Base-by-base conservation (phyloP, 2,888 invertebrate species). In the Eilema griseolum region DNA sequence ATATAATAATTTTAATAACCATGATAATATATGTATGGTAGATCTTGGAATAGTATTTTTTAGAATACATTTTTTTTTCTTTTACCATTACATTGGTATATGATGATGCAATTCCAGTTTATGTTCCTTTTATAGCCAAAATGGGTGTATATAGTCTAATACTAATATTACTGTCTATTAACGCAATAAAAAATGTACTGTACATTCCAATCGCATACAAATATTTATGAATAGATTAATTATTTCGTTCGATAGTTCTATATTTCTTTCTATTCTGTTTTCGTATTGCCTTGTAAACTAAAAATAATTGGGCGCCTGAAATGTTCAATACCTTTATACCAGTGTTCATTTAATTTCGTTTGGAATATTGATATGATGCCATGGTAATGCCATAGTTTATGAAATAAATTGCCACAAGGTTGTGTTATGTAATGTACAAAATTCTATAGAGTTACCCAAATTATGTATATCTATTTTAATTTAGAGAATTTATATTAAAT, bases 351-450 rank as follows among this genome's bases (percentile, higher is more conserved):
- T 73, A 60, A 56, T 60, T 28, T 65, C 61, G 66, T 78, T 76
- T 78, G 76, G 79, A 77, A 68, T 62, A 28, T 71, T 62, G 60
- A 73, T 68, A 76, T 59, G n/a, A 61, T 77, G 90, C 86, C 90
- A 89, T 88, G 83, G 75, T 84, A 86, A 92, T 92, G 93, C 93
- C 93, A 94, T 93, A 91, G 82, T 84, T 88, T 86, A 88, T 81
- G 82, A 86, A 88, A 81, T 81, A 82, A 87, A 91, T 92, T 94
- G 94, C 94, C 93, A 92, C 90, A 81, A 85, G 93, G 94, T 94
- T 94, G 94, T 95, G 93, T 94, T 93, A 89, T 87, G 63, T 89
- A 86, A 83, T 93, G 92, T 94, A 94, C 92, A 94, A 93, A 92
- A 89, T 85, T 87, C 76, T 89, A 88, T 90, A 83, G 87, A 92